Evolutionary conservation across 1,140 invertebrate species (phyloP).

Genomic region (Apis laboriosa): DNA sequence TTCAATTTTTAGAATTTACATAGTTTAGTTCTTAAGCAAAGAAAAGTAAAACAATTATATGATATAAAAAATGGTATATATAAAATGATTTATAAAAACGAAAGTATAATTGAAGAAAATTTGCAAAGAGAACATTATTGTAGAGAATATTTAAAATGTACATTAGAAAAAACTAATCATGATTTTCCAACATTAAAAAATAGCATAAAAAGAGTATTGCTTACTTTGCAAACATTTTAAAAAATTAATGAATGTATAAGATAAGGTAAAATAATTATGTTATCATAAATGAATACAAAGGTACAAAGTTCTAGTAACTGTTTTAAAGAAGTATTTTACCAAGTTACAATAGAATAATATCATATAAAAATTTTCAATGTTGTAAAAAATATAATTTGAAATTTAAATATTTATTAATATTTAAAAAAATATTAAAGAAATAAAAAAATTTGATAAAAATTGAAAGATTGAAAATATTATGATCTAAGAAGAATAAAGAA

Average conservation of each 20-base stretch:
- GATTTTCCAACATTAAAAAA: slow-evolving; percentile 83
- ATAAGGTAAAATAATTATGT: slow-evolving; percentile 40
- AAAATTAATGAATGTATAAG: slow-evolving; percentile 34
- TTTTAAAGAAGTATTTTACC: slow-evolving; percentile 3
- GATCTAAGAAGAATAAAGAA: not conserved
- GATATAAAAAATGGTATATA: slow-evolving; percentile 80
- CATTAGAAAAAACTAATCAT: slow-evolving; percentile 80
- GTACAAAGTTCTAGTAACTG: not conserved
- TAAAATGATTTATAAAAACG: slow-evolving; percentile 79
- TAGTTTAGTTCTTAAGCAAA: slow-evolving; percentile 83
- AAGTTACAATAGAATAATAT: not conserved
- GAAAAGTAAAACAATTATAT: slow-evolving; percentile 81
- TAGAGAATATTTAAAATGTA: slow-evolving; percentile 79
- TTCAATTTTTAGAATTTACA: slow-evolving; percentile 82
- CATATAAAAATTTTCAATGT: not conserved
- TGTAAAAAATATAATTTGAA: not conserved
- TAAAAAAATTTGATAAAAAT: not conserved
- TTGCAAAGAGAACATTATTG: slow-evolving; percentile 79
- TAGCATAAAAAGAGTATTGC: slow-evolving; percentile 80
- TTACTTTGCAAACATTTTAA: slow-evolving; percentile 77
- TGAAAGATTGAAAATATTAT: not conserved
- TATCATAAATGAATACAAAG: slow-evolving; percentile 11
- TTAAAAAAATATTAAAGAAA: not conserved
- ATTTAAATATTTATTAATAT: not conserved
- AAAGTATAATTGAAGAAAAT: slow-evolving; percentile 78